Evolutionary conservation across 53 echinoderm and acorn worm species (phyloP), one percentile per base, ranked within the genome.

Genomic region (Crossaster papposus): DNA sequence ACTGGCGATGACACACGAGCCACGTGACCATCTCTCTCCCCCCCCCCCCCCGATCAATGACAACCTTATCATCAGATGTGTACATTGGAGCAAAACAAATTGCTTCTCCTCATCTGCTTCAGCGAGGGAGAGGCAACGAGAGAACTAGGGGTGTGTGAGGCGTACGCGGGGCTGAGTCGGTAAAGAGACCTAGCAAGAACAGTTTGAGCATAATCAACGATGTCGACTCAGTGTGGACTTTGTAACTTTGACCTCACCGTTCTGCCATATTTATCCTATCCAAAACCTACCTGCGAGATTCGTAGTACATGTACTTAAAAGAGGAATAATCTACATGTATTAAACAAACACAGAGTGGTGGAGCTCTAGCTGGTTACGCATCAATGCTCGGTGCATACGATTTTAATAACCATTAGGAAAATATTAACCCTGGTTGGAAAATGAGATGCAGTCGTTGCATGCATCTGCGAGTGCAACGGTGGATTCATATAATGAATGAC

Each of bases 31-130:
- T n/a, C 54, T 20, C 5, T 5, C 44, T 44, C 44, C 9, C 44
- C 9, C 44, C 44, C n/a, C 5, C 9, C 62, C 12, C 33, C 34
- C 87, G 87, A 87, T 87, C 87, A 76, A 87, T 87, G 87, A 54
- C 77, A 58, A 77, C 87, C 87, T 87, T 35, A 77, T 87, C 87
- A 36, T 62, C 76, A 34, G 87, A 77, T 77, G 87, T 87, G 77
- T 77, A 76, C 87, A 87, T 23, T 28, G 63, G 44, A 58, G 77
- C 23, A 77, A 87, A 87, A 77, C 75, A 87, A 87, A 87, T 84
- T 52, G 77, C 76, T 77, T 32, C 36, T 55, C 76, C n/a, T 77
- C 62, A 15, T 23, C 62, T 33, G 12, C 32, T 5, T 17, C 7
- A 58, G 81, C 28, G 24, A 54, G 54, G 52, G 20, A 15, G 72